A percentile compares a stretch with the other conserved stretches of the same genome.
Conservation (phyloP, 2,113 vertebrate species). For the Equus przewalskii region DNA sequence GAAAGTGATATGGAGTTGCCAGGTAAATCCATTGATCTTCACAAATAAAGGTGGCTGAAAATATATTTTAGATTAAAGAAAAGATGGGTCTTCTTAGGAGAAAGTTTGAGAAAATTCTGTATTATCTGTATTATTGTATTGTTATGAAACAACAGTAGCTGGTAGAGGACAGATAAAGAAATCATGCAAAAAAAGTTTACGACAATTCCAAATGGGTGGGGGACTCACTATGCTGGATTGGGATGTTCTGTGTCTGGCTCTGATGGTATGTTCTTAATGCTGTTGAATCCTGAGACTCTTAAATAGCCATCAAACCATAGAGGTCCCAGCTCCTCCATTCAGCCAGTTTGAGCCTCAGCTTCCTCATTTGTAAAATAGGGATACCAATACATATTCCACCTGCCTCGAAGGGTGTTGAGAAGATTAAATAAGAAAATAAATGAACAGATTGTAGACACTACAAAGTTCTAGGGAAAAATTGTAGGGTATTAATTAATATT, state of each 20-base stretch:
- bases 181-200: neutral
- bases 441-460: neutral
- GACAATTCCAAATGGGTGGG: neutral
- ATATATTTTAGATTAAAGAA: neutral
- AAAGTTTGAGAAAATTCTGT: neutral
- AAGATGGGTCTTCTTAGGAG: neutral
- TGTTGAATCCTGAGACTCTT: neutral
- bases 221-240: neutral
- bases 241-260: neutral
- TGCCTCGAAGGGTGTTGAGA: neutral
- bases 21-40: neutral
- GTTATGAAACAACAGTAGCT: neutral
- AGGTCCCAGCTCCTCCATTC: neutral
- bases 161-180: neutral
- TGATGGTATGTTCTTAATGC: neutral
- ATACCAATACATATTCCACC: neutral
- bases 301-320: neutral
- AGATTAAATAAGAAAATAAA: neutral
- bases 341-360: neutral
- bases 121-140: neutral
- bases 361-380: neutral
- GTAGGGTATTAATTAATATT: neutral
- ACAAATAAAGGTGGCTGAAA: neutral
- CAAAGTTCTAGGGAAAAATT: neutral
- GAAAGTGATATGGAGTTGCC: neutral